These are phyloP conservation scores for Agriopis leucophaearia DNA, from an alignment of 2,888 invertebrate species.

Conservation along the genomic window DNA sequence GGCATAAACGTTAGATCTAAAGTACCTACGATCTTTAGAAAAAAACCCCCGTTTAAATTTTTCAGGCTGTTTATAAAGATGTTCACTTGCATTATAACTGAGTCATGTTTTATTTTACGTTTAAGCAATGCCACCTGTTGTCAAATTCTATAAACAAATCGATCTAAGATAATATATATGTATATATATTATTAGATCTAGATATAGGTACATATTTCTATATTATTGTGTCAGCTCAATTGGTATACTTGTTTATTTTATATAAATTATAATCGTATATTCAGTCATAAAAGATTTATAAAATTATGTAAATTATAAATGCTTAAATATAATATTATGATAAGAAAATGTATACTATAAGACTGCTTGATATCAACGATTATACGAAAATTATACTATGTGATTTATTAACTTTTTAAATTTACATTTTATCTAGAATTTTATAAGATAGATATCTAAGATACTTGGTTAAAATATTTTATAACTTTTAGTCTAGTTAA, in stretches of 20 bases:
- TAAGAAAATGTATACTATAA: conserved; percentile 43
- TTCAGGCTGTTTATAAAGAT: too few species aligned
- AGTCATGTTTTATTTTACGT: too few species aligned
- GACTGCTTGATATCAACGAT: conserved; percentile 46
- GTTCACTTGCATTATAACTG: too few species aligned
- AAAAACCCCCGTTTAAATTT: too few species aligned
- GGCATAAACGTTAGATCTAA: too few species aligned
- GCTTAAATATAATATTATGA: conserved; percentile 3
- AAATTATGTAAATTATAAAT: background rate
- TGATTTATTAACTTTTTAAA: conserved; percentile 15
- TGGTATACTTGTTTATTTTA: background rate
- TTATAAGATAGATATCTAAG: background rate
- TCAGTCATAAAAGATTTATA: background rate
- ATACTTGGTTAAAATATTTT: background rate
- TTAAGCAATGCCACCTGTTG: too few species aligned
- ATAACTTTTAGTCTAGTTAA: background rate
- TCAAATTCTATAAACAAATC: too few species aligned
- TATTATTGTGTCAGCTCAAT: background rate
- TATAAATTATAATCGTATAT: background rate
- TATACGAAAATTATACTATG: conserved; percentile 21
- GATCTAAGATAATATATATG: too few species aligned
- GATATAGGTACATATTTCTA: too few species aligned
- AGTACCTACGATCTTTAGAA: too few species aligned
- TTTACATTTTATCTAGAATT: background rate
- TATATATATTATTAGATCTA: conserved; percentile 2